Evolutionary conservation across 2,888 invertebrate genomes (phyloP).

Genomic region (Spatulosminthurus flaviceps): DNA sequence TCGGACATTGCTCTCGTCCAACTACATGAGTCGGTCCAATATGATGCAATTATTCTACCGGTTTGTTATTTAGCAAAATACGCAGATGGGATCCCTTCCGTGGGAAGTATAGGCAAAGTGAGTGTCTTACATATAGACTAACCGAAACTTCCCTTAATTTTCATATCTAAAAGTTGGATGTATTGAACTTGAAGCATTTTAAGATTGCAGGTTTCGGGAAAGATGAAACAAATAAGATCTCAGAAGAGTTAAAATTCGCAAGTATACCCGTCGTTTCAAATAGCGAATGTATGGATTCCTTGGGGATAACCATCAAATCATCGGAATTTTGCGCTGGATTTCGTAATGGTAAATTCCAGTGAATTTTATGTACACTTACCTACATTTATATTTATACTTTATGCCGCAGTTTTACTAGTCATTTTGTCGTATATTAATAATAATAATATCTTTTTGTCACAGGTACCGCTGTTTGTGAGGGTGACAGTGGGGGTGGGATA

Average conservation of each 20-base stretch:
- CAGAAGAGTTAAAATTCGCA: background rate
- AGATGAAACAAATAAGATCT: background rate
- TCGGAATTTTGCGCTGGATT: constrained; percentile 11
- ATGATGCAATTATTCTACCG: background rate
- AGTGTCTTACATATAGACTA: no score
- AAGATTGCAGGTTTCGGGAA: constrained; percentile 1
- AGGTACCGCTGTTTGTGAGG: background rate
- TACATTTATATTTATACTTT: no score
- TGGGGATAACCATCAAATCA: background rate
- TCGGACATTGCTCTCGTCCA: constrained; percentile 7
- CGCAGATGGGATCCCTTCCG: background rate
- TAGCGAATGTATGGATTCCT: background rate
- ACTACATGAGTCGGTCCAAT: background rate
- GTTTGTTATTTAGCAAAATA: background rate
- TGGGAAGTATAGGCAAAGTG: background rate
- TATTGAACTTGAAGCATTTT: no score
- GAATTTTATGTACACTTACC: background rate
- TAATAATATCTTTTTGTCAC: background rate
- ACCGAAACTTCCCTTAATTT: no score
- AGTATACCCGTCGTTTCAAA: background rate
- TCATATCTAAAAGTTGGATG: no score
- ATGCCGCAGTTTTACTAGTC: no score
- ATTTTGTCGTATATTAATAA: no score
- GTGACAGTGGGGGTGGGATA: background rate
- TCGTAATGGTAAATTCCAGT: background rate